Percentiles rank a stretch among this genome's conserved stretches.
Conservation (phyloP, 2,888 invertebrate species). For the Bursaphelenchus okinawaensis region DNA sequence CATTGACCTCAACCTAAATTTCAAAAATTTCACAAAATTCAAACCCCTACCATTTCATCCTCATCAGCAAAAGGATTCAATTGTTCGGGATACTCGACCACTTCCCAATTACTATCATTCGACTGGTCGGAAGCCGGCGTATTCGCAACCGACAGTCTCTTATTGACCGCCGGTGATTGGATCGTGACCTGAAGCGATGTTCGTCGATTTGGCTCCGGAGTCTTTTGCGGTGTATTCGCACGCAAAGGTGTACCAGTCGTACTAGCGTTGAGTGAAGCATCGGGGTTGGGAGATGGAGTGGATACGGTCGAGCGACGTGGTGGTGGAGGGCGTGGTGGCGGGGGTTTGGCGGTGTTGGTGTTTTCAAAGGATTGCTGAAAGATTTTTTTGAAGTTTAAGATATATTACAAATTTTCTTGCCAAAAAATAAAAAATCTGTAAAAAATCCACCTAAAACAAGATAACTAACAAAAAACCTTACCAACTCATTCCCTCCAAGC, state of each 20-base stretch:
- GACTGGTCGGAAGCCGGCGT: slow-evolving; percentile 6
- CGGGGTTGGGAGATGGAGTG: neutral
- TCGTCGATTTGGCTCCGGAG: neutral
- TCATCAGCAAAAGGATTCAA: slow-evolving; percentile 11
- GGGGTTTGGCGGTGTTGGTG: neutral
- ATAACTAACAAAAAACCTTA: neutral
- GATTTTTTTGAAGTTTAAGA: no score
- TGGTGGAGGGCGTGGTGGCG: slow-evolving; percentile 10
- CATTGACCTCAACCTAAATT: no score
- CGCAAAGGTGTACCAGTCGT: neutral
- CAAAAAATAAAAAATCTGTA: no score
- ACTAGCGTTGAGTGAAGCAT: no score
- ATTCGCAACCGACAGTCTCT: neutral
- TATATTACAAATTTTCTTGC: no score
- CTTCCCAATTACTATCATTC: slow-evolving; percentile 4
- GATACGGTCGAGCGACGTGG: neutral
- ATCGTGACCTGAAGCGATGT: neutral
- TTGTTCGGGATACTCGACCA: slow-evolving; percentile 6
- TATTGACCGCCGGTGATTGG: neutral
- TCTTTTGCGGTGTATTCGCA: neutral
- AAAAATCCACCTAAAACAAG: no score
- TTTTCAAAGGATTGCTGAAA: slow-evolving; percentile 10
- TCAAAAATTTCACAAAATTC: no score
- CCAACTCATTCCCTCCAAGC: slow-evolving; percentile 7
- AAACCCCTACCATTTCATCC: slow-evolving; percentile 2